Evolutionary conservation across 2,797 vertebrate species (phyloP), one percentile per base, ranked within the genome.

Genomic region (Paratrypauchen microcephalus): DNA sequence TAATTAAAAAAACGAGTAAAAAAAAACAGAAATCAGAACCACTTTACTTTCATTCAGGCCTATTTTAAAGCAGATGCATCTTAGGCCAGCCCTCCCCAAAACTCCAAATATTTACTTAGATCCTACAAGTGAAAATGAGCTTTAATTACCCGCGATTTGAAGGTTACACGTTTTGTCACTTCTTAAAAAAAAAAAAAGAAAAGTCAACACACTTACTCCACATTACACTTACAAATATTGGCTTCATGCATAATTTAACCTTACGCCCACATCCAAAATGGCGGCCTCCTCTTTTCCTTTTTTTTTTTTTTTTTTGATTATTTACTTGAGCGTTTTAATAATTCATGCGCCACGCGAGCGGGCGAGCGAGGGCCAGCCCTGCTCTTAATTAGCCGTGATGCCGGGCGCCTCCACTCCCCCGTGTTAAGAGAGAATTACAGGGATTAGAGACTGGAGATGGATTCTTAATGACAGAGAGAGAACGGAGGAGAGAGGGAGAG

Each of bases 221-320:
- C 85, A 88, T 92, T 93, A 92, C 87, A 90, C 87, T 90, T 90
- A 90, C 90, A 92, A 92, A 93, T 91, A 92, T 91, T 89, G 79
- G 90, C 87, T 84, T 87, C 86, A 89, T 93, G 87, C 91, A 93
- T 94, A 91, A 92, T 93, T 92, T 77, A 93, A 88, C 85, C 81
- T 84, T 76, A 86, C 88, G 74, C 92, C 89, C 87, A 92, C 89
- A 84, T 83, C 84, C 87, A 87, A 89, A 87, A 90, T 83, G 26
- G 87, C 83, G 86, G 84, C 87, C 13, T 15, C 4, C 13, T 36
- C 8, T 36, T 9, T 9, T 15, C 2, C 15, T 15, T 82, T 91
- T 15, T 26, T 3, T 26, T 24, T 58, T 6, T 59, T 28, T 59
- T 30, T 32, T 32, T 90, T 89, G 91, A 93, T 92, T 90, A 93